These are phyloP conservation scores for Tribolium freemani DNA, from an alignment of 2,888 invertebrate species.

Conservation along the genomic window DNA sequence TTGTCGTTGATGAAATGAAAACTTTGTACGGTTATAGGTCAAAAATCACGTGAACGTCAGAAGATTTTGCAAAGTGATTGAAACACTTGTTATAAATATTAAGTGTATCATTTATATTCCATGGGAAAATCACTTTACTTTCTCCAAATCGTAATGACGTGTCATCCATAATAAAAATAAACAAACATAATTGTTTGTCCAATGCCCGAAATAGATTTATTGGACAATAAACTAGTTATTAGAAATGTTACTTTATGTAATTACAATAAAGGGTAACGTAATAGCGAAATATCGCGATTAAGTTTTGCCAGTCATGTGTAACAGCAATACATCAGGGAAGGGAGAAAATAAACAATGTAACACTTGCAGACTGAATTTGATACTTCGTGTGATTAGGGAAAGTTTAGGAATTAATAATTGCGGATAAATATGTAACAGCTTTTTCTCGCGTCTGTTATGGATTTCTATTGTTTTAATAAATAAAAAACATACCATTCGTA, in stretches of 20 bases:
- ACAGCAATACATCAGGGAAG: background rate
- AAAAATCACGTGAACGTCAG: conserved; percentile 34
- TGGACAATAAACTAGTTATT: background rate
- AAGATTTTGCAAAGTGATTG: background rate
- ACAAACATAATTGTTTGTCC: too few species aligned
- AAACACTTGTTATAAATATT: background rate
- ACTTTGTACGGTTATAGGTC: conserved; percentile 34
- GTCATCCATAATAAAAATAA: too few species aligned
- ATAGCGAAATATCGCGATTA: background rate
- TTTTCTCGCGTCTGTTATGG: too few species aligned
- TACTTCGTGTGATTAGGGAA: background rate
- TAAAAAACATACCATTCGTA: background rate
- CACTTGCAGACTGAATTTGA: background rate
- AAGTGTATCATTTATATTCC: conserved; percentile 2
- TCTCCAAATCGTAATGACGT: background rate
- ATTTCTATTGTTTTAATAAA: background rate
- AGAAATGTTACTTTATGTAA: background rate
- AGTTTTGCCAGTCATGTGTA: background rate
- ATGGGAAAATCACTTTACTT: background rate
- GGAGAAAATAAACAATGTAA: background rate
- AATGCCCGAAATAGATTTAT: background rate
- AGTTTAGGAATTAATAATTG: background rate
- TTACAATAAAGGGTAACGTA: background rate
- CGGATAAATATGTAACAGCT: too few species aligned
- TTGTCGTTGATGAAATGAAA: conserved; percentile 4